Percentiles rank a stretch among this genome's conserved stretches.
These are phyloP conservation scores for Ochlodes sylvanus DNA, from an alignment of 2,888 invertebrate genomes.

Conservation along the genomic window DNA sequence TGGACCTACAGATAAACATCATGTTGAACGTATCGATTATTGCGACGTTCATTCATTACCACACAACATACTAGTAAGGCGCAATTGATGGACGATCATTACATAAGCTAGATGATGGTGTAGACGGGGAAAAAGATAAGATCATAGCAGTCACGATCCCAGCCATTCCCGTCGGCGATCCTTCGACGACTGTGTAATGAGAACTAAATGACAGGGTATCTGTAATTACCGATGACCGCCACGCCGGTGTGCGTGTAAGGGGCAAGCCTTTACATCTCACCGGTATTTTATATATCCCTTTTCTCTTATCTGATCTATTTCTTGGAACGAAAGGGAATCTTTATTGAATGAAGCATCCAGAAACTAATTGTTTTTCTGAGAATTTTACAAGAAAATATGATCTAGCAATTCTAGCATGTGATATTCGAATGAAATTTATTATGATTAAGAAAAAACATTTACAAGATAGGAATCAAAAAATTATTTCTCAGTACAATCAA, in stretches of 20 bases:
- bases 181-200: constrained; percentile 41
- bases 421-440: neutral
- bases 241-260: constrained; percentile 36
- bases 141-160: constrained; percentile 41
- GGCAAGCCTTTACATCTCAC: constrained; percentile 38
- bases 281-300: constrained; percentile 15
- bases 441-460: neutral
- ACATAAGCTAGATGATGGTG: constrained; percentile 34
- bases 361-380: neutral
- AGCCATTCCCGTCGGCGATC: constrained; percentile 38
- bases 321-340: constrained; percentile 20
- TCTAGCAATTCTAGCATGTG: neutral
- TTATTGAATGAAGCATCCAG: constrained; percentile 11
- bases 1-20: constrained; percentile 34
- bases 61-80: constrained; percentile 38
- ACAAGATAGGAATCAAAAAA: neutral
- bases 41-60: constrained; percentile 35
- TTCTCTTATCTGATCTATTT: constrained; percentile 31
- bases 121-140: constrained; percentile 40
- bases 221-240: constrained; percentile 41
- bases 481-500: constrained; percentile 21
- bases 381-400: neutral
- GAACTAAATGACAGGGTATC: constrained; percentile 44
- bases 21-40: constrained; percentile 33
- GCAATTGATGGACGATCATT: constrained; percentile 41